These are phyloP conservation scores for Chrysotoxum bicinctum DNA, from an alignment of 2,888 invertebrate species.

Conservation along the genomic window DNA sequence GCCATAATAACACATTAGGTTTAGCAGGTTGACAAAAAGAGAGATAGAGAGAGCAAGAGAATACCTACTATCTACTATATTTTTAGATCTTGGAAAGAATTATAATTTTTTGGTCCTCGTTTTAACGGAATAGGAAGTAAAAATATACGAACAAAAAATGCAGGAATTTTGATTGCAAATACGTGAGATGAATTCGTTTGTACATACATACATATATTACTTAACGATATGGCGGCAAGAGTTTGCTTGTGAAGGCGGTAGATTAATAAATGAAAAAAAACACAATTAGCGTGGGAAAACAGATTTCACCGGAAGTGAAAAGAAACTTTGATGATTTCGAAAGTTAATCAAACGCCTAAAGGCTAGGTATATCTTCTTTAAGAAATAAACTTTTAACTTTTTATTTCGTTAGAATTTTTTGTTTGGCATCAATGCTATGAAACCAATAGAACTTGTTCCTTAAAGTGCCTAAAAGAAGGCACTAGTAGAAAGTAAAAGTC, in stretches of 20 bases:
- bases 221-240: neutral
- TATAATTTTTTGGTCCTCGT: neutral
- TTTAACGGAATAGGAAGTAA: conserved; percentile 12
- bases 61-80: conserved; percentile 17
- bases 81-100: neutral
- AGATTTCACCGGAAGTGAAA: neutral
- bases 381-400: no score
- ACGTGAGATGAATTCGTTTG: conserved; percentile 10
- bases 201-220: no score
- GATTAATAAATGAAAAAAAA: neutral
- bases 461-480: no score
- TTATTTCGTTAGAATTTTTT: no score
- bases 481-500: no score
- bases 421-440: no score
- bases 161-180: conserved; percentile 49
- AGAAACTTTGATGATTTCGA: neutral
- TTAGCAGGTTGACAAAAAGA: neutral
- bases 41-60: neutral
- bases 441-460: no score
- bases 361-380: neutral
- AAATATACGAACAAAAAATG: conserved; percentile 20
- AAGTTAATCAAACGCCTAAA: neutral
- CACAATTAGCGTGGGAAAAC: neutral
- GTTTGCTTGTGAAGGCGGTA: neutral
- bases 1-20: neutral